Evolutionary conservation across 2,888 invertebrate species (phyloP).

Genomic region (Papilio demoleus): DNA sequence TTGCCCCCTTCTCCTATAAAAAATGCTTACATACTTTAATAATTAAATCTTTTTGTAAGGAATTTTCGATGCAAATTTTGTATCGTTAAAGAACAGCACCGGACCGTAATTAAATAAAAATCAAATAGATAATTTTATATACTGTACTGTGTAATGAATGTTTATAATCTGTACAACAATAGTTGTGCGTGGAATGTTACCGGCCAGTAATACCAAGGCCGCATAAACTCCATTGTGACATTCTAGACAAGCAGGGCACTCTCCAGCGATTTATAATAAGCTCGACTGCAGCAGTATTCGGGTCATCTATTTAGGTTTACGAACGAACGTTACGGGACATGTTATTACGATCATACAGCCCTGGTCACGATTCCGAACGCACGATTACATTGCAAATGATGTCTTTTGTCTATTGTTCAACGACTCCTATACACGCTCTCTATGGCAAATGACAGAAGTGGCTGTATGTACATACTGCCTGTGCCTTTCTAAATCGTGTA

Average conservation of each 20-base stretch:
- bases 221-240: slow-evolving; percentile 46
- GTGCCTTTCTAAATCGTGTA: slow-evolving; percentile 25
- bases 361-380: slow-evolving; percentile 41
- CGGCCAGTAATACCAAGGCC: slow-evolving; percentile 46
- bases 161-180: slow-evolving; percentile 10
- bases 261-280: slow-evolving; percentile 50
- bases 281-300: slow-evolving; percentile 48
- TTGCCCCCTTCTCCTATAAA: too few relatives aligned
- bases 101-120: not conserved
- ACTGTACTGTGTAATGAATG: not conserved
- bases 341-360: slow-evolving; percentile 44
- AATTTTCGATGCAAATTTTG: too few relatives aligned
- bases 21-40: too few relatives aligned
- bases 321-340: slow-evolving; percentile 43
- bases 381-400: slow-evolving; percentile 40
- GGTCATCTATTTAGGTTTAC: slow-evolving; percentile 60
- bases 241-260: slow-evolving; percentile 44
- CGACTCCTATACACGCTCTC: slow-evolving; percentile 23
- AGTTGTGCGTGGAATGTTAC: slow-evolving; percentile 28
- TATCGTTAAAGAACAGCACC: too few relatives aligned
- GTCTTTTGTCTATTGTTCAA: slow-evolving; percentile 40
- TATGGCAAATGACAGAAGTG: slow-evolving; percentile 26
- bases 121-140: not conserved
- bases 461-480: slow-evolving; percentile 18
- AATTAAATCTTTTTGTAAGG: too few relatives aligned